A percentile compares a stretch with the other conserved stretches of the same genome.
Evolutionary conservation across 2,888 invertebrate species (phyloP).

Genomic region (Melitaea athalia): DNA sequence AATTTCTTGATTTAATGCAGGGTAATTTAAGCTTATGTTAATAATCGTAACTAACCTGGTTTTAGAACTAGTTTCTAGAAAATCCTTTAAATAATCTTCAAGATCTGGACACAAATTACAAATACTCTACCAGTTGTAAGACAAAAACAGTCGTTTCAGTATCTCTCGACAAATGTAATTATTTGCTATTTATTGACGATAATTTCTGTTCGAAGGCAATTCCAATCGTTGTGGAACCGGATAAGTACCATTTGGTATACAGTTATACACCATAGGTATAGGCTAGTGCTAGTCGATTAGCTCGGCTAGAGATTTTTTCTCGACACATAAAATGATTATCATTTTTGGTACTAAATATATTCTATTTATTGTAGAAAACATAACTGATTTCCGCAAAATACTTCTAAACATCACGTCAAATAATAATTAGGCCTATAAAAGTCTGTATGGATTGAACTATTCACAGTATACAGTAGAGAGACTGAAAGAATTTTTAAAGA

Average conservation of each 20-base stretch:
- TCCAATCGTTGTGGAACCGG: neutral
- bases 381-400: no score
- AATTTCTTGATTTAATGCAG: neutral
- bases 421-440: no score
- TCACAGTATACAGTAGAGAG: no score
- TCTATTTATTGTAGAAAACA: no score
- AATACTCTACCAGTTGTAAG: neutral
- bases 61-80: neutral
- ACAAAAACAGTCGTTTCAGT: conserved; percentile 10
- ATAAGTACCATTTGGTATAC: neutral
- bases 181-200: conserved; percentile 9
- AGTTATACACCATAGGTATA: neutral
- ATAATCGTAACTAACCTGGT: neutral
- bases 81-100: neutral
- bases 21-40: neutral
- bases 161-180: conserved; percentile 3
- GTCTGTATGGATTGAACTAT: no score
- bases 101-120: conserved; percentile 1
- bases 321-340: no score
- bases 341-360: no score
- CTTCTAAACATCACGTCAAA: no score
- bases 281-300: neutral
- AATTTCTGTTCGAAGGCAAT: conserved; percentile 2
- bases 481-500: no score
- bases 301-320: neutral